Conservation (phyloP, 2,113 vertebrate genomes). For the Struthio camelus region DNA sequence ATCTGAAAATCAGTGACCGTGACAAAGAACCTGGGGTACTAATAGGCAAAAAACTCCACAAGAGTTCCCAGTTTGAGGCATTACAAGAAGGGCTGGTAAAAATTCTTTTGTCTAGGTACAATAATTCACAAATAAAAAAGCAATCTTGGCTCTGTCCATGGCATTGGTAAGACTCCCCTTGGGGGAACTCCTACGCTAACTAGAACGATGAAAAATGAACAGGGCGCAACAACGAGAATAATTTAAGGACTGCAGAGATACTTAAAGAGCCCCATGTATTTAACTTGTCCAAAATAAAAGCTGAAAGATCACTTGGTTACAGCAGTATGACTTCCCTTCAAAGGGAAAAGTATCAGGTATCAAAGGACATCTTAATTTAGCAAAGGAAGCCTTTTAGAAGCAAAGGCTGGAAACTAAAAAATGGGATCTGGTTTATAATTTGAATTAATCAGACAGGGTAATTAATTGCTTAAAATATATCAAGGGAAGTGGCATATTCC, state of each 20-base stretch:
- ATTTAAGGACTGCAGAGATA: neutral
- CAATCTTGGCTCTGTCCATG: neutral
- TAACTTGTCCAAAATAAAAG: neutral
- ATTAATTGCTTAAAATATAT: neutral
- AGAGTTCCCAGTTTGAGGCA: neutral
- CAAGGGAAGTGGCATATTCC: neutral
- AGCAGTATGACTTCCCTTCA: neutral
- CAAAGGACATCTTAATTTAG: neutral
- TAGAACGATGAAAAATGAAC: neutral
- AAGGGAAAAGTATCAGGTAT: fast-evolving
- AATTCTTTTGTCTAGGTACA: neutral
- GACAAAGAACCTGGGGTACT: neutral
- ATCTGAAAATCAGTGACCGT: neutral
- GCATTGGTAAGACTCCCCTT: neutral
- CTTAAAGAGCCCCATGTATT: neutral
- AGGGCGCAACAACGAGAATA: no score
- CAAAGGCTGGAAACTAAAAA: neutral
- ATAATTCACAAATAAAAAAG: neutral
- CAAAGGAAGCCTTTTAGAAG: neutral
- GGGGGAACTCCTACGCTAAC: neutral
- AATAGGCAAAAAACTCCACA: neutral
- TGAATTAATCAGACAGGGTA: neutral
- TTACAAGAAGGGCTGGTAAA: neutral
- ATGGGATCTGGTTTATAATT: neutral
- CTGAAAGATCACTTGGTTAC: neutral